Conservation (phyloP, 2,888 invertebrate species). For the Noctua janthina region DNA sequence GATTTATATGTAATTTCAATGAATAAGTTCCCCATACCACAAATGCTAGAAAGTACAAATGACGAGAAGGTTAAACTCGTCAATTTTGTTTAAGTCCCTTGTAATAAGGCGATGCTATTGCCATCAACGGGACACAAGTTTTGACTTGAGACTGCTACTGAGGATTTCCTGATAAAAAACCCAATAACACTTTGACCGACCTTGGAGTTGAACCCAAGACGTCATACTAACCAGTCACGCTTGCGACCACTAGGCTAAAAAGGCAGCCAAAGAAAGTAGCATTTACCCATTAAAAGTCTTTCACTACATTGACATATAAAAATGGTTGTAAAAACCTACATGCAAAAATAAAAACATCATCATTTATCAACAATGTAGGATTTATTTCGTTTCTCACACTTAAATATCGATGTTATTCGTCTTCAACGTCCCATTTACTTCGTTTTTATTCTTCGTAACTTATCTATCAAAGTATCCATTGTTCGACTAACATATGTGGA, state of each 20-base stretch:
- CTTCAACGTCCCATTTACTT: constrained; percentile 45
- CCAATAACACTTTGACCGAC: not conserved
- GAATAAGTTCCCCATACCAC: not conserved
- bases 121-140: not conserved
- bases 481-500: constrained; percentile 20
- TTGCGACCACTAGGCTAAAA: not conserved
- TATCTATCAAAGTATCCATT: constrained; percentile 55
- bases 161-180: not conserved
- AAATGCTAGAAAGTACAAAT: not conserved
- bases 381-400: constrained; percentile 30
- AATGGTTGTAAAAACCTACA: not conserved
- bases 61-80: not conserved
- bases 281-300: not conserved
- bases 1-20: not conserved
- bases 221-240: not conserved
- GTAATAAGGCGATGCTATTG: not conserved
- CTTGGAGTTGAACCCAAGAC: not conserved
- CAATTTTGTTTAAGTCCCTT: not conserved
- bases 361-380: constrained; percentile 4
- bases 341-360: not conserved
- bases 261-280: not conserved
- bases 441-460: constrained; percentile 54
- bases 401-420: constrained; percentile 32
- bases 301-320: not conserved
- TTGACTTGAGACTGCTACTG: not conserved